These are phyloP conservation scores for Augochlorella aurata DNA, from an alignment of 2,888 invertebrate species.

Conservation along the genomic window DNA sequence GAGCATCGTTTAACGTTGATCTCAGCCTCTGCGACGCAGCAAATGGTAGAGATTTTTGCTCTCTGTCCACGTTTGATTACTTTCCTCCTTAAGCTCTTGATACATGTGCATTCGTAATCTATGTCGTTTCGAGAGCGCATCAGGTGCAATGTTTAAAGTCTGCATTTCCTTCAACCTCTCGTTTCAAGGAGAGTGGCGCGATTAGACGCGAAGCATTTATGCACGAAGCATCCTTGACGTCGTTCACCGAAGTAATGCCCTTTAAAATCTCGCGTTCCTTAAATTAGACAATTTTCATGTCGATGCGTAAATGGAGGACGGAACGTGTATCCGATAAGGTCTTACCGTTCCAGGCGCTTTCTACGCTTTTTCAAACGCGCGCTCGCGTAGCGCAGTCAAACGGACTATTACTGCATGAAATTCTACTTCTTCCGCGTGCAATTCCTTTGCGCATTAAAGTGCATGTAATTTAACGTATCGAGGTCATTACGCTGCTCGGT, in stretches of 20 bases:
- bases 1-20: background rate
- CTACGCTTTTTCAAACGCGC: background rate
- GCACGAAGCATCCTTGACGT: background rate
- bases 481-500: no score
- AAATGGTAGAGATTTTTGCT: constrained; percentile 7
- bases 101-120: background rate
- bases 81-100: constrained; percentile 17
- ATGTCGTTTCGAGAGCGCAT: background rate
- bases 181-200: background rate
- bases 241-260: background rate
- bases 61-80: constrained; percentile 32
- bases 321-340: background rate
- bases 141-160: background rate
- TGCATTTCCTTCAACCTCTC: constrained; percentile 2
- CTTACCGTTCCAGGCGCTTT: background rate
- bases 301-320: background rate
- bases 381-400: no score
- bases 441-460: no score
- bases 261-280: background rate
- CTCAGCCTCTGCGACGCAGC: background rate
- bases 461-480: no score
- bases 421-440: no score
- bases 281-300: background rate
- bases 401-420: no score
- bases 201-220: background rate